phyloP scores from a whole-genome alignment of 35 echinoderm and acorn worm genomes.

The Patiria miniata region DNA sequence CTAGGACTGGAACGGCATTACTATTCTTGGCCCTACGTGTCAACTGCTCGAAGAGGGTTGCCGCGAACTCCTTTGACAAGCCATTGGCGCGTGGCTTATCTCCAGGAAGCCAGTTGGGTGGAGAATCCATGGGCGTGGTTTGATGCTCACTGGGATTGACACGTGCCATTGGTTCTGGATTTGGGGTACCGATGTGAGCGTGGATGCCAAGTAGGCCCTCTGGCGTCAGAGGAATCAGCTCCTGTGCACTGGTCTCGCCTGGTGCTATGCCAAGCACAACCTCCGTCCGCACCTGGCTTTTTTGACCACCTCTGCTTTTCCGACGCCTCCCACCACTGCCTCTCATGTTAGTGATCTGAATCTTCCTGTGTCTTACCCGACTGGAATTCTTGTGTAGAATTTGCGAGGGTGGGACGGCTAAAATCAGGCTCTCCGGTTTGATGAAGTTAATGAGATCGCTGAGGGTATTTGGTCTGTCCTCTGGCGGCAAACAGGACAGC shows the following conservation, averaged over 20 bases:
- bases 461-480: not conserved
- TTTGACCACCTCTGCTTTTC: no score
- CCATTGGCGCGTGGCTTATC: not conserved
- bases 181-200: not conserved
- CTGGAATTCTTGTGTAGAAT: not conserved
- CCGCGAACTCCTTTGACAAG: not conserved
- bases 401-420: not conserved
- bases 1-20: not conserved
- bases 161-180: not conserved
- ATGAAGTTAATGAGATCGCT: not conserved
- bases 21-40: not conserved
- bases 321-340: not conserved
- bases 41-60: not conserved
- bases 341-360: not conserved
- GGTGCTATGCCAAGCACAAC: not conserved
- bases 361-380: not conserved
- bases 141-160: not conserved
- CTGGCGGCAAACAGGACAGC: not conserved
- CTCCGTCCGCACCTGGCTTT: not conserved
- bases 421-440: not conserved
- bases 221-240: not conserved
- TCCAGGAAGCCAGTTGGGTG: no score
- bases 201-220: constrained; percentile 4
- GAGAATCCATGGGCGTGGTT: not conserved
- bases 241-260: not conserved